phyloP scores from a whole-genome alignment of 1,140 invertebrate species.

The Pectinophora gossypiella region DNA sequence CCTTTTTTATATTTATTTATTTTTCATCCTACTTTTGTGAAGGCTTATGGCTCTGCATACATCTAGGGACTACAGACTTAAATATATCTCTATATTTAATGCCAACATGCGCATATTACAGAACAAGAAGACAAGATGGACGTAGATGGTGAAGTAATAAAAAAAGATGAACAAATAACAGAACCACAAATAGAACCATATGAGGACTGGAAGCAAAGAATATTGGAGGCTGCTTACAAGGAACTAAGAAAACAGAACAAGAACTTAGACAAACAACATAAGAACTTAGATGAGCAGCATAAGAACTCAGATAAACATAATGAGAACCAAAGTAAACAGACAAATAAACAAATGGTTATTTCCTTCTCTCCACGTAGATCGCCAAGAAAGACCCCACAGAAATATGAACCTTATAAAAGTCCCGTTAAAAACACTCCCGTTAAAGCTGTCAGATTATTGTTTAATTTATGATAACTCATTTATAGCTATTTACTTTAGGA shows the following conservation, averaged over 20 bases:
- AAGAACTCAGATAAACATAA: neutral
- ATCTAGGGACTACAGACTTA: no score
- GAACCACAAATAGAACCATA: conserved; percentile 46
- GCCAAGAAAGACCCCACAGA: conserved; percentile 51
- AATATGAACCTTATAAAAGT: conserved; percentile 49
- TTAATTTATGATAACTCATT: no score
- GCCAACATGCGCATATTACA: no score
- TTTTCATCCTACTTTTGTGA: no score
- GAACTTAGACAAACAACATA: conserved; percentile 7
- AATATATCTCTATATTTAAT: no score
- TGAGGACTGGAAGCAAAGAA: conserved; percentile 50
- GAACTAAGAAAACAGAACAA: conserved; percentile 33
- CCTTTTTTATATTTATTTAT: no score
- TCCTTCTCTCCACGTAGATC: conserved; percentile 34
- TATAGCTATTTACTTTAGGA: no score
- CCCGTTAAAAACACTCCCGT: conserved; percentile 24
- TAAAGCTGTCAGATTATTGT: neutral
- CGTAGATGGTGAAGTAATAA: conserved; percentile 15
- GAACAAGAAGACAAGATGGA: conserved; percentile 35
- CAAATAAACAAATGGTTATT: neutral
- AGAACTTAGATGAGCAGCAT: conserved; percentile 2
- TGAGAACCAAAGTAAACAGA: neutral
- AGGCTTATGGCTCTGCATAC: no score
- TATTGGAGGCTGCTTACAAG: conserved; percentile 42
- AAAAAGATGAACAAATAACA: conserved; percentile 22